Evolutionary conservation across 2,113 vertebrate species (phyloP).

Genomic region (Antigone vipio): DNA sequence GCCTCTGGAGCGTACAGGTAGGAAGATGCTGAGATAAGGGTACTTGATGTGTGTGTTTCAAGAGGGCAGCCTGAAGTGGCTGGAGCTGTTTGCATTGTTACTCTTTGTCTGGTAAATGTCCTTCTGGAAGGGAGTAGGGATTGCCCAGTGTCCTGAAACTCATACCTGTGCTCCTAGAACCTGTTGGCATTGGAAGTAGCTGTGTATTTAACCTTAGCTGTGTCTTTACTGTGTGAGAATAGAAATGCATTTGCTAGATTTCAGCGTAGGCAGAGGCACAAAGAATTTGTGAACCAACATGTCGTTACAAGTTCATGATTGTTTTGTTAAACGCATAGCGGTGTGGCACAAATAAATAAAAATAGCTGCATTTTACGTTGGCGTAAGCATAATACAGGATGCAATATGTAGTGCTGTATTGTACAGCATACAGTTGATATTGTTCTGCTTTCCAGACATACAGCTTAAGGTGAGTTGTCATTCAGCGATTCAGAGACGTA

Average conservation of each 20-base stretch:
- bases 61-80: constrained; percentile 2
- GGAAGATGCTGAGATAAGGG: constrained; percentile 33
- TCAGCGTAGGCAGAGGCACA: neutral
- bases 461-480: neutral
- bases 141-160: neutral
- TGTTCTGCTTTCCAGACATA: neutral
- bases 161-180: constrained; percentile 12
- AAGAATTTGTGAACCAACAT: neutral
- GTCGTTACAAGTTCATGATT: neutral
- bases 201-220: neutral
- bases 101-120: constrained; percentile 36
- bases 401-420: neutral
- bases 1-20: constrained; percentile 69
- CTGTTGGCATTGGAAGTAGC: neutral
- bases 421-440: neutral
- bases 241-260: neutral
- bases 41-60: constrained; percentile 26
- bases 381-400: neutral
- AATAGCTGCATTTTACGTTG: neutral
- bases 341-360: neutral
- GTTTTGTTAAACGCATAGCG: neutral
- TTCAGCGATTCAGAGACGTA: neutral
- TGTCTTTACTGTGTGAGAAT: neutral
- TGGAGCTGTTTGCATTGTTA: constrained; percentile 60
- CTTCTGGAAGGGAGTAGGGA: neutral